These are phyloP conservation scores for Coptodon rendalli DNA, from an alignment of 2,113 vertebrate genomes.

Conservation along the genomic window DNA sequence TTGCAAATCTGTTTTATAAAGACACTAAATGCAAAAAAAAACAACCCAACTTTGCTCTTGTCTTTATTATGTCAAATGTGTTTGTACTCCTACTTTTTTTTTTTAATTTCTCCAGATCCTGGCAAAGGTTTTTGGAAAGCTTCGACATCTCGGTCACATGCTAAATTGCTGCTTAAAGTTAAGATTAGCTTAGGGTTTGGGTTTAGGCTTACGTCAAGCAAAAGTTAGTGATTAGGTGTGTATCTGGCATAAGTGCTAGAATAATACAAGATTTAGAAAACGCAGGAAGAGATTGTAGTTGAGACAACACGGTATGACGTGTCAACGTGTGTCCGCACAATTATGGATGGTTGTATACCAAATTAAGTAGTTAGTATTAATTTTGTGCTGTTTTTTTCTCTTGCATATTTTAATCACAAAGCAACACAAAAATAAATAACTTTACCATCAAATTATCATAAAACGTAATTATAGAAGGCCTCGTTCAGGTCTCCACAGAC, in stretches of 20 bases:
- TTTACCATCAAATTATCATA: neutral
- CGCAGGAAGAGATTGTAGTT: neutral
- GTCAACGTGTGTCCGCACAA: neutral
- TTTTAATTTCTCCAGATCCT: neutral
- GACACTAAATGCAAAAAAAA: slow-evolving; percentile 69
- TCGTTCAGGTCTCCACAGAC: neutral
- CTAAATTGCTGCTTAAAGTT: neutral
- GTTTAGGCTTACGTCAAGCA: neutral
- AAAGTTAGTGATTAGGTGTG: neutral
- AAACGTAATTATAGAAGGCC: neutral
- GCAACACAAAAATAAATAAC: neutral
- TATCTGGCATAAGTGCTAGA: neutral
- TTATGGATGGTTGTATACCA: neutral
- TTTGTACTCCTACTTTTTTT: neutral
- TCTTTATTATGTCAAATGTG: neutral
- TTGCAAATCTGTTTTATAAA: slow-evolving; percentile 81
- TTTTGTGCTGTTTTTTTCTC: neutral
- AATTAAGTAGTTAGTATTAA: neutral
- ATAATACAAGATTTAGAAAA: neutral
- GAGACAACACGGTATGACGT: neutral
- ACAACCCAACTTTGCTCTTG: neutral
- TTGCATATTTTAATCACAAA: neutral
- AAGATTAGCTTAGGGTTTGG: neutral
- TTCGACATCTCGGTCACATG: neutral
- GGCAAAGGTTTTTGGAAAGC: neutral